These are phyloP conservation scores for Aegotheles bennettii DNA, from an alignment of 2,113 vertebrate genomes.

Conservation along the genomic window DNA sequence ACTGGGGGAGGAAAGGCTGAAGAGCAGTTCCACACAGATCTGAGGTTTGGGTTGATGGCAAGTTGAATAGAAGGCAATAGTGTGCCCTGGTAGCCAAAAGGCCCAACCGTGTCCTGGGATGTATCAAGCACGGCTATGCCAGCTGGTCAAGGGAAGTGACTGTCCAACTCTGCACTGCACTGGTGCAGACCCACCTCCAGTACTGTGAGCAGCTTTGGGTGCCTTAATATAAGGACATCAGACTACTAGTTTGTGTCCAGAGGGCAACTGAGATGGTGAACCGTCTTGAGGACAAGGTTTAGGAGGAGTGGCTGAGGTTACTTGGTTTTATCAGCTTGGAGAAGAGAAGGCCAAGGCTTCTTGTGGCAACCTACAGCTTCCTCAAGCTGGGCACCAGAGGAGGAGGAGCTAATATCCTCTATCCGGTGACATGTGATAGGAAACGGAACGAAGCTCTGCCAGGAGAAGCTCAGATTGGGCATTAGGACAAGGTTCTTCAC, in stretches of 20 bases:
- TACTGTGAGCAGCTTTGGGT: background rate
- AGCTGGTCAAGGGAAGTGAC: fast-evolving
- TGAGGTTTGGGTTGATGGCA: background rate
- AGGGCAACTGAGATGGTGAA: background rate
- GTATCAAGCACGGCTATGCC: background rate
- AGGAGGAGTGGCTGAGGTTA: background rate
- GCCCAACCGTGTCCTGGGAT: no score
- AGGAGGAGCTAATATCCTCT: background rate
- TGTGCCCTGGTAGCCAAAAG: background rate
- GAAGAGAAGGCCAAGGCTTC: background rate
- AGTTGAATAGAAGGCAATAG: background rate
- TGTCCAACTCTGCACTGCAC: background rate
- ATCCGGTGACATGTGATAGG: background rate
- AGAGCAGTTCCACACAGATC: fast-evolving
- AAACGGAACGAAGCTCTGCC: background rate
- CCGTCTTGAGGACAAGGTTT: background rate
- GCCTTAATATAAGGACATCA: fast-evolving
- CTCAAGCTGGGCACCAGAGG: fast-evolving
- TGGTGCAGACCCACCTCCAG: fast-evolving
- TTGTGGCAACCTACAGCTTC: fast-evolving
- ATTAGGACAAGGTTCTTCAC: background rate
- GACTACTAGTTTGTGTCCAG: background rate
- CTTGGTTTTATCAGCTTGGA: background rate
- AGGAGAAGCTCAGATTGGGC: background rate
- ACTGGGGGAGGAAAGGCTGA: fast-evolving